Evolutionary conservation across 2,888 invertebrate species (phyloP).

Genomic region (Carpatolechia fugitivella): DNA sequence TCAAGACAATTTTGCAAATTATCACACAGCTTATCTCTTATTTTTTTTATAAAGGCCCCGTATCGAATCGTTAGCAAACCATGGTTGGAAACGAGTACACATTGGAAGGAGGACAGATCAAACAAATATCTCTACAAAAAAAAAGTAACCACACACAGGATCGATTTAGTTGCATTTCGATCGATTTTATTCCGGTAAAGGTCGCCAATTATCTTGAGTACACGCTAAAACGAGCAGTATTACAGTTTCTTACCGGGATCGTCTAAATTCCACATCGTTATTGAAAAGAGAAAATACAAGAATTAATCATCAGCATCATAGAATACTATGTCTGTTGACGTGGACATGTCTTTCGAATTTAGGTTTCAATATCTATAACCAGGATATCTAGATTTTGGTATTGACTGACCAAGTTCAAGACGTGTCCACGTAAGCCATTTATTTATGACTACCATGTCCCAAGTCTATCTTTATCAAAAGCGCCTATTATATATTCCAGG

Average conservation of each 20-base stretch:
- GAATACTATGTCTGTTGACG: neutral
- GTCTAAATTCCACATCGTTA: constrained; percentile 70
- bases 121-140: constrained; percentile 14
- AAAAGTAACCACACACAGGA: constrained; percentile 24
- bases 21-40: no score
- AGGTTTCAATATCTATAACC: no score
- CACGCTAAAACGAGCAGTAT: neutral
- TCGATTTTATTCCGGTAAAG: constrained; percentile 18
- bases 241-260: constrained; percentile 67
- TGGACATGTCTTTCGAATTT: neutral
- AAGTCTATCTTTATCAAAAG: no score
- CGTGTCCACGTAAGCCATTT: no score
- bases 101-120: constrained; percentile 17
- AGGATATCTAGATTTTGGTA: no score
- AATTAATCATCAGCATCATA: constrained; percentile 36
- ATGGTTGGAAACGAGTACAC: constrained; percentile 30
- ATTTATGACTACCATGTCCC: no score
- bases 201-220: constrained; percentile 26
- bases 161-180: constrained; percentile 47
- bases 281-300: constrained; percentile 70
- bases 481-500: no score
- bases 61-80: constrained; percentile 28
- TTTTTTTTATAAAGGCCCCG: neutral
- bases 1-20: no score
- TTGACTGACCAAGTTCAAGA: no score